Base-by-base conservation (phyloP, 2,797 vertebrate species). In the Danionella dracula region DNA sequence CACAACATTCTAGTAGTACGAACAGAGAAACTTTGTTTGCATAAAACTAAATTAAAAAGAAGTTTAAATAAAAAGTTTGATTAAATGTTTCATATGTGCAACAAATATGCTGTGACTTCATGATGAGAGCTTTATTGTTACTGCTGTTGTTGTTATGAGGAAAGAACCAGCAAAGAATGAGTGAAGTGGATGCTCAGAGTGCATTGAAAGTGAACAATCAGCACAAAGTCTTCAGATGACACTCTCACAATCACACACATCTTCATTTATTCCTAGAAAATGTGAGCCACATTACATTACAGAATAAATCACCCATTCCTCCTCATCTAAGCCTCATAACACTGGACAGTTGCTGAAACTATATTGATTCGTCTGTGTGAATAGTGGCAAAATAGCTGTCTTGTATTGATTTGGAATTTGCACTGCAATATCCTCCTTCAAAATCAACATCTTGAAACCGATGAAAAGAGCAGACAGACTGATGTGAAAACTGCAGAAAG, bases 321-420 rank as follows among this genome's bases (percentile, higher is more conserved):
- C 16, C 40, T 40, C 10, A n/a, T 56, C 40, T 15, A 53, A 56
- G 29, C 27, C 4, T 42, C 20, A 60, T 50, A 71, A 65, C 13
- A 64, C 5, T 40, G 54, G 41, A 48, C 16, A 37, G 21, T n/a
- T 38, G 37, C 21, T 45, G 15, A 27, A 64, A 60, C 23, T 38
- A 12, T 41, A 71, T 75, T 40, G 64, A 71, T 71, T 60, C n/a
- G 27, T 65, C 58, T 27, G 5, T 21, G 32, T 54, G 40, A 65
- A 51, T 34, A 44, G 37, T 35, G 51, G 53, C 46, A 48, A 37
- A 17, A 12, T n/a, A 42, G 51, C 38, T 35, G 45, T 29, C 27
- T 67, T 34, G 5, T 60, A 71, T 75, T 41, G 73, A 75, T 68
- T 44, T 5, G 37, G 37, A 65, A 65, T 65, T 68, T 51, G 38